Percentiles rank a stretch among this genome's conserved stretches.
phyloP scores from a whole-genome alignment of 30 jellyfish, hydroid and myxozoan genomes.

The Haliclystus octoradiatus region DNA sequence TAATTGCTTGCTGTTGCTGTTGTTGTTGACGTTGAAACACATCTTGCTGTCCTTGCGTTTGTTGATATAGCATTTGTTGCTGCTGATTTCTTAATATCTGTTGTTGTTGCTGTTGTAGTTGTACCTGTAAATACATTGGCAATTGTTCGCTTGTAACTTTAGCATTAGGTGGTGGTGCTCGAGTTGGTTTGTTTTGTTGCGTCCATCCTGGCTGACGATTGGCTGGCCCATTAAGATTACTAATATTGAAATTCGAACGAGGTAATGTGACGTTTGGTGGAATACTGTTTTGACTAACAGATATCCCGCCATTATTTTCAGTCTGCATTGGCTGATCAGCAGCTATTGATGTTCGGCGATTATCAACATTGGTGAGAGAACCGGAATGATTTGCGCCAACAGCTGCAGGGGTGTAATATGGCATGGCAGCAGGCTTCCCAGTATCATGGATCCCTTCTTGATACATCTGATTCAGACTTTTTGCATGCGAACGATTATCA shows the following conservation, averaged over 20 bases:
- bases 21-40: neutral
- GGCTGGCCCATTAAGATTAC: neutral
- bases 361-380: neutral
- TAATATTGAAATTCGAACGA: neutral
- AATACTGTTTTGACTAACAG: neutral
- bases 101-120: slow-evolving; percentile 1
- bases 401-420: neutral
- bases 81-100: neutral
- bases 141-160: neutral
- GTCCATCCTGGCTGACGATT: no score
- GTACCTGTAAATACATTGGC: neutral
- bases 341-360: neutral
- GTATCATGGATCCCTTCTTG: neutral
- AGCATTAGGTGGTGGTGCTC: neutral
- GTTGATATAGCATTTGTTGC: neutral
- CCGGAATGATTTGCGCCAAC: neutral
- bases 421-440: neutral
- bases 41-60: neutral
- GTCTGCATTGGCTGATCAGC: neutral
- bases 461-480: neutral
- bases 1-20: neutral
- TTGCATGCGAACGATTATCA: neutral
- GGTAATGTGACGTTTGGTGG: neutral
- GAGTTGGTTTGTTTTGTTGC: no score
- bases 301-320: neutral